A percentile compares a stretch with the other conserved stretches of the same genome.
Evolutionary conservation across 2,888 invertebrate genomes (phyloP).

Genomic region (Leptopilina myrica): DNA sequence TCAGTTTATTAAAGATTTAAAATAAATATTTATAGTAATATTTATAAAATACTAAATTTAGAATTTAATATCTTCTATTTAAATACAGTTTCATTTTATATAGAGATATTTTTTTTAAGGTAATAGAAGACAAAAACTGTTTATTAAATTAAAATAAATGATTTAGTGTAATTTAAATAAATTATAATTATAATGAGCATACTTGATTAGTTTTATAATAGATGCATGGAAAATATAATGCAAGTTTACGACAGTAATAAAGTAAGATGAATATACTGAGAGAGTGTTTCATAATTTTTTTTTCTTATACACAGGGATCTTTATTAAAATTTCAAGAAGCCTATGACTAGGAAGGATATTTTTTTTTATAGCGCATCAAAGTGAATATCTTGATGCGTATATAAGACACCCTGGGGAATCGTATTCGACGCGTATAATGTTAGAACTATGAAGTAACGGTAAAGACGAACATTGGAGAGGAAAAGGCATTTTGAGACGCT

Average conservation of each 20-base stretch:
- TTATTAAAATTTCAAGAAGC: conserved; percentile 7
- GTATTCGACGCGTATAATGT: conserved; percentile 62
- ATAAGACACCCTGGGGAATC: conserved; percentile 53
- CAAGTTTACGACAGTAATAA: too few relatives aligned
- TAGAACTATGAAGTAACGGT: conserved; percentile 67
- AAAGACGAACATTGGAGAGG: conserved; percentile 58
- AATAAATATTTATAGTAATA: too few relatives aligned
- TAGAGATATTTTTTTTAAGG: too few relatives aligned
- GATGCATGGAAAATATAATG: too few relatives aligned
- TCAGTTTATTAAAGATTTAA: too few relatives aligned
- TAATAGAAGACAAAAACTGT: background rate
- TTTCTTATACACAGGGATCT: background rate
- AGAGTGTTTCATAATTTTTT: background rate
- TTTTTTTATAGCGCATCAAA: conserved; percentile 40
- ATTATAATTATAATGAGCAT: too few relatives aligned
- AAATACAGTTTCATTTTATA: too few relatives aligned
- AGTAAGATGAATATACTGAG: background rate
- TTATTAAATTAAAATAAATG: background rate
- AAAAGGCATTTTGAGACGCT: conserved; percentile 9
- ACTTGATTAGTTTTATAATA: too few relatives aligned
- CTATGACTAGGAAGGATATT: background rate
- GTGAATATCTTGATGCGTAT: conserved; percentile 49
- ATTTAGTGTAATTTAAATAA: background rate
- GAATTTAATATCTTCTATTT: too few relatives aligned
- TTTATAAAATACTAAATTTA: too few relatives aligned